Percentiles rank a stretch among this genome's conserved stretches.
Conservation (phyloP, 2,113 vertebrate genomes). For the Scomber colias region DNA sequence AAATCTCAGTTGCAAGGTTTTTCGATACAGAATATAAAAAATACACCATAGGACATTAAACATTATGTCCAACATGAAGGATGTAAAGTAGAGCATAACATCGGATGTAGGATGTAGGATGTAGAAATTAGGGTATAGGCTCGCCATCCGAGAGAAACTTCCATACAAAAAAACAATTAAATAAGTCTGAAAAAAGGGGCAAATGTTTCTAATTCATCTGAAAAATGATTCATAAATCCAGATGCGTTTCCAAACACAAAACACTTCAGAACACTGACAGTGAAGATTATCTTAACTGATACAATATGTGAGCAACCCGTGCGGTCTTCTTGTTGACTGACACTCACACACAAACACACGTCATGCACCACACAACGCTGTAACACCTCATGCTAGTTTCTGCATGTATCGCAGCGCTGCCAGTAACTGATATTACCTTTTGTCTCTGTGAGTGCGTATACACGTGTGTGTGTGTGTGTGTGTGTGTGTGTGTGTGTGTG, state of each 20-base stretch:
- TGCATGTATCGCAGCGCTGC: conserved; percentile 6
- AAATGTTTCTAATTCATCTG: conserved; percentile 1
- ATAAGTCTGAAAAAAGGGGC: conserved; percentile 1
- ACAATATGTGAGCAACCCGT: background rate
- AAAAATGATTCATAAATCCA: conserved; percentile 16
- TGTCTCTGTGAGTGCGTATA: conserved; percentile 16
- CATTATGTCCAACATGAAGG: background rate
- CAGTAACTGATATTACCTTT: conserved; percentile 33
- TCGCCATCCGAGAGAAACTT: background rate
- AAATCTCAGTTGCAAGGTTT: background rate
- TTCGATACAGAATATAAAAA: too few relatives aligned
- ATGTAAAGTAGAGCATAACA: background rate
- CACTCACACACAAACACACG: conserved; percentile 9
- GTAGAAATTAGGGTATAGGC: background rate
- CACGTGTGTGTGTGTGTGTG: conserved; percentile 5
- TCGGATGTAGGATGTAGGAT: background rate
- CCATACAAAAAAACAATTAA: conserved; percentile 1
- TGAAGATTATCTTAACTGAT: conserved; percentile 39
- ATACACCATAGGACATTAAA: background rate
- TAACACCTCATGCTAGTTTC: conserved; percentile 30
- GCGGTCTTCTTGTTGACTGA: conserved; percentile 21
- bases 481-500: conserved; percentile 9
- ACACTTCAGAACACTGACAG: conserved; percentile 13
- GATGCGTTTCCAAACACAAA: conserved; percentile 2
- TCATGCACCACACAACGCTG: background rate